A percentile compares a stretch with the other conserved stretches of the same genome.
phyloP scores from a whole-genome alignment of 2,113 vertebrate genomes.

The Phoxinus phoxinus region DNA sequence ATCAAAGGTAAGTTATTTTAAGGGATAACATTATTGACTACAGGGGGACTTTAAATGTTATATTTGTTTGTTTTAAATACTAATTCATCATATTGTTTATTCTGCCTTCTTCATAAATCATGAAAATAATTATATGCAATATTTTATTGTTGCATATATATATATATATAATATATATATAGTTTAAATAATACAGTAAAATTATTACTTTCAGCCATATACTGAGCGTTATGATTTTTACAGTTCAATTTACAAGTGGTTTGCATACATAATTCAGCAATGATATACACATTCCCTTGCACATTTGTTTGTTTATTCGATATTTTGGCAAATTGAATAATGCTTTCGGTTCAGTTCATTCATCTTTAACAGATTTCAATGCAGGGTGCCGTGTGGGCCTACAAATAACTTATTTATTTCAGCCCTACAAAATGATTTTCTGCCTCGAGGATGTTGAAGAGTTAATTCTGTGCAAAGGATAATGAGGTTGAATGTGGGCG shows the following conservation, averaged over 20 bases:
- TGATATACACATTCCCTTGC: background rate
- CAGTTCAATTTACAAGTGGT: too few relatives aligned
- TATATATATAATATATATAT: too few relatives aligned
- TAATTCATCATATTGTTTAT: background rate
- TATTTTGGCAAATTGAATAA: background rate
- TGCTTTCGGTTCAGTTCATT: background rate
- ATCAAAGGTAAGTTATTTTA: too few relatives aligned
- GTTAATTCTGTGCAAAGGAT: conserved; percentile 22
- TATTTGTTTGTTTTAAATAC: background rate
- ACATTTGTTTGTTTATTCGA: background rate
- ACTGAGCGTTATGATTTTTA: too few relatives aligned
- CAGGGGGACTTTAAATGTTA: background rate
- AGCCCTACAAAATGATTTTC: background rate
- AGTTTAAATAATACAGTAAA: too few relatives aligned
- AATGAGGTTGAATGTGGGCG: conserved; percentile 21
- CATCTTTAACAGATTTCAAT: background rate
- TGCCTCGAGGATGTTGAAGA: background rate
- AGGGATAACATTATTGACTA: too few relatives aligned
- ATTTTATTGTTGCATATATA: background rate
- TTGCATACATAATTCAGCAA: background rate
- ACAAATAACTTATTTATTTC: background rate
- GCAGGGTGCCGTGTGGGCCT: background rate
- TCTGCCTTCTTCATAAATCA: background rate
- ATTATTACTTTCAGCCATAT: too few relatives aligned
- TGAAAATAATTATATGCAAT: background rate